Base-by-base conservation (phyloP, 2,113 vertebrate genomes). In the Colinus virginianus region DNA sequence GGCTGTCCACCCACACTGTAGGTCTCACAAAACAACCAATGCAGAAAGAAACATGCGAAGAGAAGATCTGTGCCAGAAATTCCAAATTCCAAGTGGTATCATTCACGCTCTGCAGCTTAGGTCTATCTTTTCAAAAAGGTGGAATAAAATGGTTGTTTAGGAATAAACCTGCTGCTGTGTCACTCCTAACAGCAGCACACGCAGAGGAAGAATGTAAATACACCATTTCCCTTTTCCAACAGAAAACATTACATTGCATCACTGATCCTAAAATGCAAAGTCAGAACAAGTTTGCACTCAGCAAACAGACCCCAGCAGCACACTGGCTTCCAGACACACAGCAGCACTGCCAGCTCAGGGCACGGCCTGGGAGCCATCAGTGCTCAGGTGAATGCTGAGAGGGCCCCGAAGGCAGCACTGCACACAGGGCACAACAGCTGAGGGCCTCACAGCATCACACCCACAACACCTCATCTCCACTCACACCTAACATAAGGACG, bases 371-470 rank as follows among this genome's bases (percentile, higher is more conserved):
- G 61, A 62, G 84, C 49, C 43, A 1, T 16, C 2, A 25, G 43
- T 1, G 4, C 61, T 68, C 7, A 9, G 40, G 55, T 0, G 14
- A 61, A 21, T 45, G 6, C 2, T 3, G 45, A 36, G 76, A 46
- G 11, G 12, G 72, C 36, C n/a, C 61, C 6, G 0, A 36, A 55
- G 67, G 46, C 11, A 42, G 5, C 2, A 1, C 1, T 0, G 49
- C 0, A 10, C 3, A 12, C 8, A 13, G 48, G 43, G 40, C 28
- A 36, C 0, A 0, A 71, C 51, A 45, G 61, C 66, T 5, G 38
- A 34, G n/a, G 11, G 42, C 13, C 1, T 1, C 3, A 3, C 1
- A 0, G 66, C 23, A 21, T 4, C 48, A 1, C 2, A 2, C 56
- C 79, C 78, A 36, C 21, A 20, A 23, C 36, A 30, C 0, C 30